Conservation (phyloP, 2,113 vertebrate species). For the Syngnathus floridae region DNA sequence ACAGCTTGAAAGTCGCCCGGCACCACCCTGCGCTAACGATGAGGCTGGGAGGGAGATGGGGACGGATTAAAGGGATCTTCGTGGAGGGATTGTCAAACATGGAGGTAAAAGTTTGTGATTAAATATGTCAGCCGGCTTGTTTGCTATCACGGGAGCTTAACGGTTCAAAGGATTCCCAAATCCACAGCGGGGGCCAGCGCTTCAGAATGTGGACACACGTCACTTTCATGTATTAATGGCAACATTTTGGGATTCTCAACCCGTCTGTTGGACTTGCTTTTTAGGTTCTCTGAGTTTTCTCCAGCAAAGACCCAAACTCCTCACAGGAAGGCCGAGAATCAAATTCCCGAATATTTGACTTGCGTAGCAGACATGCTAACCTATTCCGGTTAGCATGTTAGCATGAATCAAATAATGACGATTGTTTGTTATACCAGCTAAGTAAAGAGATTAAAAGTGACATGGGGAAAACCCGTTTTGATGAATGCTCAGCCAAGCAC, state of each 20-base stretch:
- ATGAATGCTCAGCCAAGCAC: neutral
- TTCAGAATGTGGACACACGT: neutral
- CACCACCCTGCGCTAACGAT: neutral
- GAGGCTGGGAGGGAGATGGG: neutral
- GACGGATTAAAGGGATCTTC: conserved; percentile 1
- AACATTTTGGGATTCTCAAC: neutral
- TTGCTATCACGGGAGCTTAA: conserved; percentile 2
- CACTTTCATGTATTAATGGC: neutral
- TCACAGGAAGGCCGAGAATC: too few species aligned
- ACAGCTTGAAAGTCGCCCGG: neutral
- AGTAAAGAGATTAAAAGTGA: neutral
- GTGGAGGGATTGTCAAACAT: conserved; percentile 2
- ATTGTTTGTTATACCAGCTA: neutral
- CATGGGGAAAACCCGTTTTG: neutral
- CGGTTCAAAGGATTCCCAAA: neutral
- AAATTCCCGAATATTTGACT: too few species aligned
- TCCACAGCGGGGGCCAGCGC: neutral
- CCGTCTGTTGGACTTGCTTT: neutral
- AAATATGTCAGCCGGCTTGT: conserved; percentile 6
- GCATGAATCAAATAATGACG: neutral
- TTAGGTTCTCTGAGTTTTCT: too few species aligned
- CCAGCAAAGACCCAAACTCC: neutral
- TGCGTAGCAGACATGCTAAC: too few species aligned
- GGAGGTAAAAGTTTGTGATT: neutral
- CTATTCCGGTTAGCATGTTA: too few species aligned